Percentiles rank a stretch among this genome's conserved stretches.
These are phyloP conservation scores for Chondrilla cf. caribensis DNA, from an alignment of 37 sponge, comb jelly and placozoan genomes.

Conservation along the genomic window DNA sequence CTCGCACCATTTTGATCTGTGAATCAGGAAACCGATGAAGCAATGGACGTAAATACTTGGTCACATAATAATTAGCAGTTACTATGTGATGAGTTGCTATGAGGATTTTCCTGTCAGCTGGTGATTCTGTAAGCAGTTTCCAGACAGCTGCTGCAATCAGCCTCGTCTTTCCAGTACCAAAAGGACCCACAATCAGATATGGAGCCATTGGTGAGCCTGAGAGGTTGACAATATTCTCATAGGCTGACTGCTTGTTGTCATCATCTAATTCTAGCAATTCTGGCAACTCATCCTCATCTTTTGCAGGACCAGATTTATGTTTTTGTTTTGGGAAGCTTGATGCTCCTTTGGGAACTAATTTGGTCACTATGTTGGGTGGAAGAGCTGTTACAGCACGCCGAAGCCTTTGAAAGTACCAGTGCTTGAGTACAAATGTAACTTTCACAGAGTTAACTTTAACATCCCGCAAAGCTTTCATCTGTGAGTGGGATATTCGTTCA, in stretches of 20 bases:
- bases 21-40: neutral
- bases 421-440: conserved; percentile 57
- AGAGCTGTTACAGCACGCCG: conserved; percentile 34
- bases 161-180: conserved; percentile 79
- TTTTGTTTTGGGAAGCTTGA: neutral
- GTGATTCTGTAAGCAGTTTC: conserved; percentile 1
- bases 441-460: neutral
- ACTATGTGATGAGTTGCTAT: conserved; percentile 66
- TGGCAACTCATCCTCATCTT: neutral
- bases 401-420: conserved; percentile 53
- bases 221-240: conserved; percentile 15
- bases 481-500: neutral
- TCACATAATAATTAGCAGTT: conserved; percentile 46
- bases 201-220: conserved; percentile 31
- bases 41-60: conserved; percentile 50
- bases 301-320: neutral
- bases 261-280: neutral
- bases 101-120: conserved; percentile 25
- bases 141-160: conserved; percentile 55
- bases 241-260: conserved; percentile 17
- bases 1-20: neutral
- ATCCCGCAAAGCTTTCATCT: neutral
- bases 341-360: conserved; percentile 33
- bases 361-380: conserved; percentile 4
- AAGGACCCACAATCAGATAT: conserved; percentile 56